Conservation (phyloP, 2,113 vertebrate genomes). For the Microcebus ravelobensis region DNA sequence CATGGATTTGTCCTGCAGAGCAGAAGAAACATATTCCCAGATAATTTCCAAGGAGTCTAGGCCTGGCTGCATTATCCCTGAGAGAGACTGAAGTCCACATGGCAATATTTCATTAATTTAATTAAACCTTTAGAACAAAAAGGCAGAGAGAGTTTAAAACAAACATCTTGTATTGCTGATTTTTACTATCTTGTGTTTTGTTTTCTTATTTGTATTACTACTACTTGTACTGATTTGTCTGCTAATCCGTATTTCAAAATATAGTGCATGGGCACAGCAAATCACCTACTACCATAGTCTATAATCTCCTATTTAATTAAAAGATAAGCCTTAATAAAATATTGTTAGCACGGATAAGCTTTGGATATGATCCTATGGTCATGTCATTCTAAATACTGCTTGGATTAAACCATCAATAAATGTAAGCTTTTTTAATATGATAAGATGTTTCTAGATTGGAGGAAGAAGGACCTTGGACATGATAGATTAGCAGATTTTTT, state of each 20-base stretch:
- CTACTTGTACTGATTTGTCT: neutral
- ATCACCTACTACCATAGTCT: neutral
- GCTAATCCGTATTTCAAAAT: neutral
- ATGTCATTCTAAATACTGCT: conserved; percentile 27
- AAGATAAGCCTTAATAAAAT: conserved; percentile 50
- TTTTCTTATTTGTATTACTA: neutral
- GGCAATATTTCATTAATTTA: neutral
- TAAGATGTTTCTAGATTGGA: neutral
- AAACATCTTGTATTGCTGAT: neutral
- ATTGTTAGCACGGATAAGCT: conserved; percentile 16
- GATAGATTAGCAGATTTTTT: neutral
- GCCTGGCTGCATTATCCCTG: neutral
- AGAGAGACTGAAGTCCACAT: neutral
- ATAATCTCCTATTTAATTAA: conserved; percentile 62
- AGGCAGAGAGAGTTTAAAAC: neutral
- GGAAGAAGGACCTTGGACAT: neutral
- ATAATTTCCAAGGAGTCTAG: neutral
- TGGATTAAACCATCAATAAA: conserved; percentile 49
- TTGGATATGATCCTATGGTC: conserved; percentile 18
- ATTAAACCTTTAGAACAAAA: neutral
- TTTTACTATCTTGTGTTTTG: neutral
- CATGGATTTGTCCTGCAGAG: neutral
- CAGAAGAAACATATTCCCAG: neutral
- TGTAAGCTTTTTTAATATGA: conserved; percentile 18
- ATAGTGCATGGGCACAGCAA: neutral